Evolutionary conservation across 2,888 invertebrate species (phyloP).

Genomic region (Chrysina gloriosa): DNA sequence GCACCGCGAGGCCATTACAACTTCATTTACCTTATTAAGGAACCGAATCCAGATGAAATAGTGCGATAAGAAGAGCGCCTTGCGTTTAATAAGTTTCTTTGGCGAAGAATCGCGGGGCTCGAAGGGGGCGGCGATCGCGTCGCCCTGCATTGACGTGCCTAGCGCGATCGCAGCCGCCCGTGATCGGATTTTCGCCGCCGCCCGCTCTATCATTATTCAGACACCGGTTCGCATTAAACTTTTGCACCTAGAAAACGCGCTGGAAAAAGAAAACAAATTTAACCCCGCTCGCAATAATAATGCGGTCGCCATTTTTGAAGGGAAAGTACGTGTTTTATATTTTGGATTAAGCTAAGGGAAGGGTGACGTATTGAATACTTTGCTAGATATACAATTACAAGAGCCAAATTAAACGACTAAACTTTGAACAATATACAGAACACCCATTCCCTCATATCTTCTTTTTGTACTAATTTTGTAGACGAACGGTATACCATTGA

Average conservation of each 20-base stretch:
- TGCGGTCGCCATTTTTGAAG: not conserved
- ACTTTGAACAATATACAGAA: not conserved
- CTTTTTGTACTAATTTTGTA: too few species aligned
- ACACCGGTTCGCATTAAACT: constrained; percentile 23
- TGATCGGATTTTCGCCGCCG: constrained; percentile 11
- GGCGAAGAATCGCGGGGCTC: too few species aligned
- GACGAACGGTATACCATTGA: too few species aligned
- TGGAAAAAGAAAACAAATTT: not conserved
- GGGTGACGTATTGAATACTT: not conserved
- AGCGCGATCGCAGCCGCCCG: constrained; percentile 3
- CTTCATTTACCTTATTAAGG: constrained; percentile 16
- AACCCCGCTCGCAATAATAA: not conserved
- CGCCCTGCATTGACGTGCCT: not conserved
- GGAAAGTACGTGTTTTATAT: not conserved
- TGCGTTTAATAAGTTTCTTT: constrained; percentile 17
- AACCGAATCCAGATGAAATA: constrained; percentile 19
- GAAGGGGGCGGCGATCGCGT: not conserved
- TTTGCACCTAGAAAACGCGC: constrained; percentile 1
- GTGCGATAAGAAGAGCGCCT: constrained; percentile 12
- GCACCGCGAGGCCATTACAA: constrained; percentile 2
- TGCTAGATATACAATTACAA: not conserved
- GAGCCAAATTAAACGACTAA: not conserved
- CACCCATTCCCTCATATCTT: too few species aligned
- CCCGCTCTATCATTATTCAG: constrained; percentile 11
- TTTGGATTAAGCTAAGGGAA: too few species aligned